A percentile compares a stretch with the other conserved stretches of the same genome.
These are phyloP conservation scores for Helostoma temminkii DNA, from an alignment of 2,797 vertebrate species.

Conservation along the genomic window DNA sequence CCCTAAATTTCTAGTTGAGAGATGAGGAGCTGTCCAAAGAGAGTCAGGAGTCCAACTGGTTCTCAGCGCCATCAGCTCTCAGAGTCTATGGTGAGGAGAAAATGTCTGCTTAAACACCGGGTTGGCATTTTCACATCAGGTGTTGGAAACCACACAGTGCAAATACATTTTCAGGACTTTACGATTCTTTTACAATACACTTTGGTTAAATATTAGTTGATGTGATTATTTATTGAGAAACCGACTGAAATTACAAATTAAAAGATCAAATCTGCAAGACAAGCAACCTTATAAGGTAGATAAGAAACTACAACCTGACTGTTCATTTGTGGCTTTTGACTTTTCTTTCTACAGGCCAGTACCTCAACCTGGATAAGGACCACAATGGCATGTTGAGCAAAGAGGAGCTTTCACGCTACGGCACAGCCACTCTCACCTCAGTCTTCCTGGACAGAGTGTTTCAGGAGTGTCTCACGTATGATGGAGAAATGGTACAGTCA, in stretches of 20 bases:
- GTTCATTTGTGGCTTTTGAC: background rate
- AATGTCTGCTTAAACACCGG: background rate
- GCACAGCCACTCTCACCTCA: slow-evolving; percentile 95
- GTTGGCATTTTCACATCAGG: background rate
- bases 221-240: no score
- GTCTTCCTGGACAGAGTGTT: slow-evolving; percentile 97
- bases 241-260: background rate
- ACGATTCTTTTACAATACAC: no score
- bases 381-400: slow-evolving; percentile 99
- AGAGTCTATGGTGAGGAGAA: slow-evolving; percentile 92
- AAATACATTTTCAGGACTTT: background rate
- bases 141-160: background rate
- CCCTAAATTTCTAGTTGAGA: slow-evolving; percentile 87
- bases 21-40: slow-evolving; percentile 99
- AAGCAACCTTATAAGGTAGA: background rate
- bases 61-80: slow-evolving; percentile 98
- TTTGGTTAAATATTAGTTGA: background rate
- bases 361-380: slow-evolving; percentile 98
- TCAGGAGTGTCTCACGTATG: slow-evolving; percentile 98
- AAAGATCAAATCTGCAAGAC: background rate
- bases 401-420: slow-evolving; percentile 97
- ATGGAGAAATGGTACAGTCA: slow-evolving; percentile 95
- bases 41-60: slow-evolving; percentile 99
- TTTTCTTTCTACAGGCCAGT: slow-evolving; percentile 87
- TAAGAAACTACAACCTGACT: background rate